Evolutionary conservation across 2,888 invertebrate genomes (phyloP).

Genomic region (Andrena marginata): DNA sequence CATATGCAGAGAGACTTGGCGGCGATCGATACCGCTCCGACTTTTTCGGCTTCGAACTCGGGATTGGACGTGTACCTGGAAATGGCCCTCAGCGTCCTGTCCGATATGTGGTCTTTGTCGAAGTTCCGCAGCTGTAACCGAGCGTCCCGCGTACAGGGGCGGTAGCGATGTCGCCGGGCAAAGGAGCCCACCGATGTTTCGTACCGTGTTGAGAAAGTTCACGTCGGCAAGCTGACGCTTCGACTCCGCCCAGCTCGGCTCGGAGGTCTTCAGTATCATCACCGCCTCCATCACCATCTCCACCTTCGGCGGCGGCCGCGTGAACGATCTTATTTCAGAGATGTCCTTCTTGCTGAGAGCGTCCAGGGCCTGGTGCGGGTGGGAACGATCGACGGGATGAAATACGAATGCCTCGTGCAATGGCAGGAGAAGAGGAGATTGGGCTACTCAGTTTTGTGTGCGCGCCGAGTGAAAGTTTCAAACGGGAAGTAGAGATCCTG

Average conservation of each 20-base stretch:
- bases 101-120: constrained; percentile 95
- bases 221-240: constrained; percentile 94
- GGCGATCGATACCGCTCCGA: constrained; percentile 93
- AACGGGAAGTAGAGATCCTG: not conserved
- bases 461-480: constrained; percentile 13
- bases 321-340: constrained; percentile 95
- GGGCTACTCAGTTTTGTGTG: not conserved
- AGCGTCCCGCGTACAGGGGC: not conserved
- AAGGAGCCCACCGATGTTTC: not conserved
- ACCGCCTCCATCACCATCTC: constrained; percentile 97
- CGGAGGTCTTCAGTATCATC: constrained; percentile 91
- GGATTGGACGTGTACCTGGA: constrained; percentile 92
- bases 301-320: constrained; percentile 94
- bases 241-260: constrained; percentile 95
- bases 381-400: constrained; percentile 8
- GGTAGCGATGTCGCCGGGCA: not conserved
- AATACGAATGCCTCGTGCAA: not conserved
- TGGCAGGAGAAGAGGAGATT: not conserved
- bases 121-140: constrained; percentile 89
- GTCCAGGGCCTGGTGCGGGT: constrained; percentile 88
- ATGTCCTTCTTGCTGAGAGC: constrained; percentile 94
- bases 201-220: constrained; percentile 89
- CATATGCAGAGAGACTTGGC: constrained; percentile 96
- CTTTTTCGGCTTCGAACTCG: constrained; percentile 95
- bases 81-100: constrained; percentile 93